Base-by-base conservation (phyloP, 2,888 invertebrate genomes). In the Drosophila neonasuta region DNA sequence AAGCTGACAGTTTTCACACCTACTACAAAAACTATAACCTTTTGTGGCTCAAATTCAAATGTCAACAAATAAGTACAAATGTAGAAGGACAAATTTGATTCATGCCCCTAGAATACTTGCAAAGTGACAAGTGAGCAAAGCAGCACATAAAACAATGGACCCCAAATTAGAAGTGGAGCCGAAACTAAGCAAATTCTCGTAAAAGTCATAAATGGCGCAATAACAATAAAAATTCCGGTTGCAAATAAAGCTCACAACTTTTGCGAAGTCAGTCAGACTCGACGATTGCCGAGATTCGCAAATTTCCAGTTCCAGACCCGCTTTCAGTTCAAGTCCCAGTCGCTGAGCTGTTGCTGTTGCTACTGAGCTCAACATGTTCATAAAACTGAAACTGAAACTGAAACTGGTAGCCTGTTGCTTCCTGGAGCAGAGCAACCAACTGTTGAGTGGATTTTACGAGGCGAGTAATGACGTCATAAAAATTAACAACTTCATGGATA, bases 391-490 rank as follows among this genome's bases (percentile, higher is more conserved):
- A 6, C 20, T 20, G 20, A 20, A 20, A 59, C 24, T 24, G 24
- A 24, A 24, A 59, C 68, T 41, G 56, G 56, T 34, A 60, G 87
- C 79, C 87, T 83, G 86, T 86, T 86, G 86, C 81, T 61, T 36
- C 17, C 41, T 55, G 54, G 30, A 67, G 68, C 66, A 54, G 54
- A 34, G 42, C 70, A 77, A 78, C 89, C 89, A 89, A 89, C 89
- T 90, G 89, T 90, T 89, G 89, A 89, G 77, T 80, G 82, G 71
- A 86, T 88, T 89, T 90, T 90, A 89, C 88, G 89, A 90, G 82
- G 80, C 89, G 86, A 85, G 83, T 89, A 90, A 89, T 89, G 88
- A 89, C 85, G 86, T 88, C 89, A 90, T 90, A 89, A 89, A 89
- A 89, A 89, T 90, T 90, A 90, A 90, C 88, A 88, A 83, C 89